Percentiles rank a stretch among this genome's conserved stretches.
These are phyloP conservation scores for Kradibia gibbosae DNA, from an alignment of 1,140 invertebrate species.

Conservation along the genomic window DNA sequence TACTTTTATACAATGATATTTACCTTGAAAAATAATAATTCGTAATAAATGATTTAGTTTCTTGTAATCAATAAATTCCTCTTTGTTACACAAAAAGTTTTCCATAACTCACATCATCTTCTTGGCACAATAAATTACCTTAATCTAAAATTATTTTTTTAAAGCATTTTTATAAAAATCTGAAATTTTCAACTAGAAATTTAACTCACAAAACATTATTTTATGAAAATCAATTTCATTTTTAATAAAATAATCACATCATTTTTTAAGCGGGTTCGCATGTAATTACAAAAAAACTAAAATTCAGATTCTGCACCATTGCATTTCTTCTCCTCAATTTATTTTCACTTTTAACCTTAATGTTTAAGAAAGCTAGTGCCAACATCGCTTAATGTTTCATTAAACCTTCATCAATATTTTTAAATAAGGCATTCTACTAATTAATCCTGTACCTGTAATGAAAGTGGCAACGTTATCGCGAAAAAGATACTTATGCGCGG, in stretches of 20 bases:
- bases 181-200: not conserved
- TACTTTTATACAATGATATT: too few species aligned
- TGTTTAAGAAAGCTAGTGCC: too few species aligned
- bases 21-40: constrained; percentile 14
- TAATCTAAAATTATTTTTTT: not conserved
- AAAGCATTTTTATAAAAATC: not conserved
- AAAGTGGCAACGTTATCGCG: not conserved
- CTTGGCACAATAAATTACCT: not conserved
- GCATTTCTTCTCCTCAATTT: too few species aligned
- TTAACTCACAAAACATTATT: not conserved
- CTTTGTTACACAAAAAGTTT: constrained; percentile 9
- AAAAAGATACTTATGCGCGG: not conserved
- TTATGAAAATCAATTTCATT: not conserved
- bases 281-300: too few species aligned
- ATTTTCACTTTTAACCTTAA: too few species aligned
- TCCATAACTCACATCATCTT: constrained; percentile 42
- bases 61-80: constrained; percentile 7
- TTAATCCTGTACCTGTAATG: too few species aligned
- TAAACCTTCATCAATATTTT: too few species aligned
- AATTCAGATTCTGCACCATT: too few species aligned
- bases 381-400: too few species aligned
- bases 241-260: too few species aligned
- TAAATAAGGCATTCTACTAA: too few species aligned
- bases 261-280: too few species aligned
- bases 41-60: not conserved